Evolutionary conservation across 2,797 vertebrate species (phyloP).

Genomic region (Fringilla coelebs): DNA sequence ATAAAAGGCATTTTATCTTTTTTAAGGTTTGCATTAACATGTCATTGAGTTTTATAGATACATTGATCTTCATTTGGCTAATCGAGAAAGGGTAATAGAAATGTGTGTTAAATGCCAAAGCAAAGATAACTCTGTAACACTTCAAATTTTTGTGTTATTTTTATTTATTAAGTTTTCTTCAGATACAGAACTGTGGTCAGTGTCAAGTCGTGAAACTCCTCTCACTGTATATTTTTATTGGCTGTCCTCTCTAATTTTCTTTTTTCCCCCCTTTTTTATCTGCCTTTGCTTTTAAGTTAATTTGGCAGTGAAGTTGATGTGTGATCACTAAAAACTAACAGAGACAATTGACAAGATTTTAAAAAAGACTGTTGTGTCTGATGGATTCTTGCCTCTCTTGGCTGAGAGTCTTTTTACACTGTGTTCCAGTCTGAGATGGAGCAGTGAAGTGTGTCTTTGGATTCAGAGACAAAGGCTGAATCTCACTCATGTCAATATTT

Average conservation of each 20-base stretch:
- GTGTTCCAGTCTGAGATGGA: not conserved
- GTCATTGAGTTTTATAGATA: conserved; percentile 72
- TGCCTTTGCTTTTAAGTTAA: not conserved
- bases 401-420: not conserved
- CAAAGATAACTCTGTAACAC: conserved; percentile 9
- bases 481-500: not conserved
- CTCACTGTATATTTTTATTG: not conserved
- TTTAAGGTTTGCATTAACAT: conserved; percentile 74
- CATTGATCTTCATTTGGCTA: conserved; percentile 73
- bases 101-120: conserved; percentile 38
- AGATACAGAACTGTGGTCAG: not conserved
- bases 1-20: conserved; percentile 77
- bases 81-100: conserved; percentile 62
- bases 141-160: conserved; percentile 22
- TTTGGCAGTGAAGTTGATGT: not conserved
- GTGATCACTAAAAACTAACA: not conserved
- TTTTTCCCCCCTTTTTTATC: not conserved
- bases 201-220: not conserved
- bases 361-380: not conserved
- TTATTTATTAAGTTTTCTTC: conserved; percentile 8
- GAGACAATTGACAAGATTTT: conserved; percentile 1
- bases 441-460: conserved; percentile 2
- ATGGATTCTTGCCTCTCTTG: conserved; percentile 25
- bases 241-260: not conserved
- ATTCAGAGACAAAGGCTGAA: not conserved